Conservation (phyloP, 2,888 invertebrate genomes). For the Sthenelais limicola region DNA sequence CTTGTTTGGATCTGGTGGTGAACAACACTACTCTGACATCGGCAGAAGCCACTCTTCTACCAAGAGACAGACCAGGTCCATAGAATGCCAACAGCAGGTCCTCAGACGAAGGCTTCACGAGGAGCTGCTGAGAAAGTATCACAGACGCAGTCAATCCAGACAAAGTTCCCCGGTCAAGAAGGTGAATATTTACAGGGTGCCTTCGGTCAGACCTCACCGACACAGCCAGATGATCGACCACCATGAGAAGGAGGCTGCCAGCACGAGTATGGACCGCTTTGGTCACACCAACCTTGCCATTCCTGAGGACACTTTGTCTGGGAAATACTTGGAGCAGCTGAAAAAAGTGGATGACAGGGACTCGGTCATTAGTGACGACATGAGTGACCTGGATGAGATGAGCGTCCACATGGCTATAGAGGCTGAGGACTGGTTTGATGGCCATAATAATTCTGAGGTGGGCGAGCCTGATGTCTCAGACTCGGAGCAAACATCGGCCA, state of each 20-base stretch:
- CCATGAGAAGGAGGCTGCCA: neutral
- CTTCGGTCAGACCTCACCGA: neutral
- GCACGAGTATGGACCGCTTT: slow-evolving; percentile 29
- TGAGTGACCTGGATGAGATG: slow-evolving; percentile 32
- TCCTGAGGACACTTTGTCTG: neutral
- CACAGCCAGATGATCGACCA: slow-evolving; percentile 26
- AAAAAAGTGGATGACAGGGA: slow-evolving; percentile 14
- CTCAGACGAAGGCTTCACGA: slow-evolving; percentile 1
- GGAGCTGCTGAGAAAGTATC: neutral
- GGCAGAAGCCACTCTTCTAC: no score
- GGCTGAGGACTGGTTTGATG: slow-evolving; percentile 32
- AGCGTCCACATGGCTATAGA: slow-evolving; percentile 35
- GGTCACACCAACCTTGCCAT: neutral
- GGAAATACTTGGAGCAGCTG: neutral
- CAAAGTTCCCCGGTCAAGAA: neutral
- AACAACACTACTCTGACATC: no score
- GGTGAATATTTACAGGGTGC: neutral
- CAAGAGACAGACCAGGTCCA: no score
- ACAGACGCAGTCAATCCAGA: neutral
- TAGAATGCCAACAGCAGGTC: neutral
- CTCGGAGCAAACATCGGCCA: neutral
- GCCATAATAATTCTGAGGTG: no score
- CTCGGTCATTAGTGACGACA: slow-evolving; percentile 24
- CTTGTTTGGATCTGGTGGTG: no score
- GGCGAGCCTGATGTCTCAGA: neutral